These are phyloP conservation scores for Pachyramphus minor DNA, from an alignment of 2,113 vertebrate genomes.

Conservation along the genomic window DNA sequence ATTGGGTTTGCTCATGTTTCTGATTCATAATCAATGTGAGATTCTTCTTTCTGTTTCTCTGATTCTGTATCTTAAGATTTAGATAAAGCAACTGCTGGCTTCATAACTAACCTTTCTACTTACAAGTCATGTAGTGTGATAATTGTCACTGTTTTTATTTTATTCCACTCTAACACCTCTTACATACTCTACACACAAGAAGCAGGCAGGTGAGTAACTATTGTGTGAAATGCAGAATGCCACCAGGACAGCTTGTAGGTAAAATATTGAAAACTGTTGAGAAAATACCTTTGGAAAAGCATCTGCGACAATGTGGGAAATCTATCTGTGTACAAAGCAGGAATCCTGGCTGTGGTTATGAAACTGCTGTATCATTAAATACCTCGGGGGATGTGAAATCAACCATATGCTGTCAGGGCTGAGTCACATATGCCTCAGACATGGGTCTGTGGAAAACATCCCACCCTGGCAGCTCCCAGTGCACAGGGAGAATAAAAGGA, in stretches of 20 bases:
- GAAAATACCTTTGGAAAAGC: neutral
- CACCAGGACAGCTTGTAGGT: neutral
- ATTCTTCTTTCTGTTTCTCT: neutral
- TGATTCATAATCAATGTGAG: neutral
- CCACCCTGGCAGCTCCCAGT: neutral
- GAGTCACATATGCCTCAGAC: constrained; percentile 12
- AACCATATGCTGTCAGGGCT: constrained; percentile 8
- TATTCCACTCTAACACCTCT: neutral
- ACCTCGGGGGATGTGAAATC: constrained; percentile 45
- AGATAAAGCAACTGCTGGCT: neutral
- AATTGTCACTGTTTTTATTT: neutral
- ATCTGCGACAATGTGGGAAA: neutral
- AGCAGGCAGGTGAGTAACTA: neutral
- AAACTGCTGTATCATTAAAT: constrained; percentile 51
- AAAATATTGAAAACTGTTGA: neutral
- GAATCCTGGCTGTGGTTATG: neutral
- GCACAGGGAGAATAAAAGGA: neutral
- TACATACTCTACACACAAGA: neutral
- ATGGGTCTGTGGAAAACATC: neutral
- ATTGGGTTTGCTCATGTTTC: neutral
- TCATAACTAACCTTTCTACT: neutral
- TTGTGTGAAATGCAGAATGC: neutral
- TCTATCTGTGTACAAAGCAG: neutral
- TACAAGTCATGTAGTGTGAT: neutral
- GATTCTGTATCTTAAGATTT: neutral